Conservation (phyloP, 2,113 vertebrate species). For the Anhinga rufa region DNA sequence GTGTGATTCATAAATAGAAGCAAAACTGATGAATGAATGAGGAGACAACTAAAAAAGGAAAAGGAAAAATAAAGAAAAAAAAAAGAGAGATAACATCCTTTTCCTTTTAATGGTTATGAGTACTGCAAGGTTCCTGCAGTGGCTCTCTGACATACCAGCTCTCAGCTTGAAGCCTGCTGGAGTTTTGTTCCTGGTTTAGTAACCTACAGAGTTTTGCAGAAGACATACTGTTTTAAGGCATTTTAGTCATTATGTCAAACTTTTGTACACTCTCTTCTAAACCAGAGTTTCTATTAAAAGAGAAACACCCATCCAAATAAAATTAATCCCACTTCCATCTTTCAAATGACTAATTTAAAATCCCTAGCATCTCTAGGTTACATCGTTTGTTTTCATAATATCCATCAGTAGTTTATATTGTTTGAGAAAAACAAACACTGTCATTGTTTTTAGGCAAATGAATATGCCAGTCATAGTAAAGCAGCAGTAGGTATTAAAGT, state of each 20-base stretch:
- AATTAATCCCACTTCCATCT: background rate
- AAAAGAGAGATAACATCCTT: background rate
- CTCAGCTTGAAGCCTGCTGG: background rate
- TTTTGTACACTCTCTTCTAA: background rate
- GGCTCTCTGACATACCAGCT: background rate
- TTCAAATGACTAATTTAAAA: background rate
- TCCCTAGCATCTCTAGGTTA: background rate
- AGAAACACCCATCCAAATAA: background rate
- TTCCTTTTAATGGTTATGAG: background rate
- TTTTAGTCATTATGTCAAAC: background rate
- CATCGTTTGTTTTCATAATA: background rate
- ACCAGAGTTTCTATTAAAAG: background rate
- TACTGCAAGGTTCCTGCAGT: background rate
- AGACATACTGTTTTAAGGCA: background rate
- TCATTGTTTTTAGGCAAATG: background rate
- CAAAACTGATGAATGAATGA: background rate
- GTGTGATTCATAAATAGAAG: background rate
- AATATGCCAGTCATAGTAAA: background rate
- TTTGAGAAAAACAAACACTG: background rate
- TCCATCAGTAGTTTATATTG: background rate
- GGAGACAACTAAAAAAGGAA: background rate
- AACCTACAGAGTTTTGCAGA: background rate
- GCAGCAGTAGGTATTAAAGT: background rate
- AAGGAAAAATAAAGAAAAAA: fast-evolving
- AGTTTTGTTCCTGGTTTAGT: background rate